Evolutionary conservation across 2,113 vertebrate species (phyloP).

Genomic region (Anseranas semipalmata): DNA sequence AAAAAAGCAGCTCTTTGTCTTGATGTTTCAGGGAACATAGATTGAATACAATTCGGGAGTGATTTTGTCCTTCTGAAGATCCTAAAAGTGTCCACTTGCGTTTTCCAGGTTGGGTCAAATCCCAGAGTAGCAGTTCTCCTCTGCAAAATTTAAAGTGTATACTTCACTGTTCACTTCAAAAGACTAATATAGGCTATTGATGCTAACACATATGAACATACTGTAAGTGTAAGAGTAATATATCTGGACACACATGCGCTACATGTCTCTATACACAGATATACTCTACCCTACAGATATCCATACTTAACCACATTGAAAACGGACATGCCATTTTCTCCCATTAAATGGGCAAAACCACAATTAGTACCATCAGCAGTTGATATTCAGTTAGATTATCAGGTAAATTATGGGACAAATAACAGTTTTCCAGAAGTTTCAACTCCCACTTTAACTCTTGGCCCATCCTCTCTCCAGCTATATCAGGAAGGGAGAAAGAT

Average conservation of each 20-base stretch:
- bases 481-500: background rate
- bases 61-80: constrained; percentile 89
- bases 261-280: background rate
- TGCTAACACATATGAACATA: background rate
- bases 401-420: background rate
- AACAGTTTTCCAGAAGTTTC: background rate
- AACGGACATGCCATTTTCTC: background rate
- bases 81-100: constrained; percentile 87
- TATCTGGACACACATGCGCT: background rate
- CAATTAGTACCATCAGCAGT: background rate
- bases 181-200: background rate
- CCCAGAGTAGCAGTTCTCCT: constrained; percentile 92
- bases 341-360: background rate
- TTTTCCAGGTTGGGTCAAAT: constrained; percentile 85
- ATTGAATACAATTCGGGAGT: constrained; percentile 94
- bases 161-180: background rate
- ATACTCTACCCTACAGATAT: background rate
- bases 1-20: constrained; percentile 85
- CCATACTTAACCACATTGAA: background rate
- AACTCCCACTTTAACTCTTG: background rate
- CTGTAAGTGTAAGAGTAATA: background rate
- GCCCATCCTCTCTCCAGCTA: background rate
- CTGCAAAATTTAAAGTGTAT: constrained; percentile 64
- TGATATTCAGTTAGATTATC: background rate
- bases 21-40: constrained; percentile 79